These are phyloP conservation scores for Heliconius erato DNA, from an alignment of 2,888 invertebrate genomes.

Conservation along the genomic window DNA sequence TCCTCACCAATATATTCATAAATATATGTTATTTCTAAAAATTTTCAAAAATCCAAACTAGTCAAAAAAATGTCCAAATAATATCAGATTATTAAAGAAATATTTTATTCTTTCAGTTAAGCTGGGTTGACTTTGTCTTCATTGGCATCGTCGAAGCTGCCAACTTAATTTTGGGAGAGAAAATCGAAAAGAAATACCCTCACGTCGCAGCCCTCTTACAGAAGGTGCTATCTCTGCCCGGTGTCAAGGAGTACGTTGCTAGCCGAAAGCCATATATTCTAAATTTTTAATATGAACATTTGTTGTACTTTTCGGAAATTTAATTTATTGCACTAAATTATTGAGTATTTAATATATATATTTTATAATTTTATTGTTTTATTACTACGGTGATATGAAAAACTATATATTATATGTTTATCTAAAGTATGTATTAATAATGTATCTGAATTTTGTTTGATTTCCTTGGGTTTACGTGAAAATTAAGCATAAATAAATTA, in stretches of 20 bases:
- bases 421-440: too few relatives aligned
- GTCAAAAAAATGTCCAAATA: background rate
- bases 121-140: slow-evolving; percentile 77
- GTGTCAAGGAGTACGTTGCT: slow-evolving; percentile 73
- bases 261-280: slow-evolving; percentile 61
- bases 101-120: slow-evolving; percentile 60
- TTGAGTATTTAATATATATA: background rate
- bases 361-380: background rate
- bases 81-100: background rate
- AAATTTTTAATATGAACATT: slow-evolving; percentile 27
- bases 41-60: background rate
- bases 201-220: slow-evolving; percentile 59
- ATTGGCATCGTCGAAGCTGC: slow-evolving; percentile 70
- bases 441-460: too few relatives aligned
- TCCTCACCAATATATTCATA: too few relatives aligned
- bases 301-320: slow-evolving; percentile 8
- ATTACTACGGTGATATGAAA: too few relatives aligned
- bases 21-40: too few relatives aligned
- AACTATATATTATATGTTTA: too few relatives aligned
- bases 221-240: slow-evolving; percentile 65
- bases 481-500: too few relatives aligned
- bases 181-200: slow-evolving; percentile 71
- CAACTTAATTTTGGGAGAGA: slow-evolving; percentile 61
- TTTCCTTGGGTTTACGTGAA: too few relatives aligned
- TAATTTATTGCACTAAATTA: slow-evolving; percentile 6